A percentile compares a stretch with the other conserved stretches of the same genome.
Evolutionary conservation across 2,888 invertebrate species (phyloP).

Genomic region (Acanthacorydalis orientalis): DNA sequence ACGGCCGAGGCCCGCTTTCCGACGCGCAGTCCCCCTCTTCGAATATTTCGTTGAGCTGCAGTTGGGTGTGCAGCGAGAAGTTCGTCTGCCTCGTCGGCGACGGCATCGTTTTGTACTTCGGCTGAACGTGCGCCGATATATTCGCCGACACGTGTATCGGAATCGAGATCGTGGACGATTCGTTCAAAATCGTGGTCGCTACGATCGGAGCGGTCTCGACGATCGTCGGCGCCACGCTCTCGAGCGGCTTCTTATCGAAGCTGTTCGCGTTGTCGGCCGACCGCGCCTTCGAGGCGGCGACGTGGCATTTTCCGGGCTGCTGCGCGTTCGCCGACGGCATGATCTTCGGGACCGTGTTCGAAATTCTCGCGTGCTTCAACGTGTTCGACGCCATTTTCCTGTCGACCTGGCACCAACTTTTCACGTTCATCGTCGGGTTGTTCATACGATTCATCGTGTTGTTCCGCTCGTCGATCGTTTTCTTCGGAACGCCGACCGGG

Average conservation of each 20-base stretch:
- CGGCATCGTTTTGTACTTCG: constrained; percentile 41
- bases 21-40: constrained; percentile 33
- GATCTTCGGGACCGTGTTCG: constrained; percentile 8
- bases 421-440: background rate
- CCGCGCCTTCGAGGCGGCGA: background rate
- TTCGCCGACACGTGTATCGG: constrained; percentile 28
- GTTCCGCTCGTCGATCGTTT: constrained; percentile 22
- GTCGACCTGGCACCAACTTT: background rate
- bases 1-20: constrained; percentile 15
- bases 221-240: constrained; percentile 10
- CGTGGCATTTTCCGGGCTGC: constrained; percentile 6
- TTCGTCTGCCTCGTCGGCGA: constrained; percentile 30
- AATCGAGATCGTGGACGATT: constrained; percentile 35
- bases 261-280: background rate
- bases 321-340: constrained; percentile 6
- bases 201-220: constrained; percentile 16
- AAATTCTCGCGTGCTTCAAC: constrained; percentile 8
- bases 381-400: constrained; percentile 10
- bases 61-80: constrained; percentile 25
- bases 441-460: constrained; percentile 1
- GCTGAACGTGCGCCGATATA: constrained; percentile 19
- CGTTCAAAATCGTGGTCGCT: constrained; percentile 29
- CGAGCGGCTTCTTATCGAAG: constrained; percentile 2
- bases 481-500: constrained; percentile 32
- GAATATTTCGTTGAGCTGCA: constrained; percentile 46